Conservation (phyloP, 2,113 vertebrate species). For the Piprites chloris region DNA sequence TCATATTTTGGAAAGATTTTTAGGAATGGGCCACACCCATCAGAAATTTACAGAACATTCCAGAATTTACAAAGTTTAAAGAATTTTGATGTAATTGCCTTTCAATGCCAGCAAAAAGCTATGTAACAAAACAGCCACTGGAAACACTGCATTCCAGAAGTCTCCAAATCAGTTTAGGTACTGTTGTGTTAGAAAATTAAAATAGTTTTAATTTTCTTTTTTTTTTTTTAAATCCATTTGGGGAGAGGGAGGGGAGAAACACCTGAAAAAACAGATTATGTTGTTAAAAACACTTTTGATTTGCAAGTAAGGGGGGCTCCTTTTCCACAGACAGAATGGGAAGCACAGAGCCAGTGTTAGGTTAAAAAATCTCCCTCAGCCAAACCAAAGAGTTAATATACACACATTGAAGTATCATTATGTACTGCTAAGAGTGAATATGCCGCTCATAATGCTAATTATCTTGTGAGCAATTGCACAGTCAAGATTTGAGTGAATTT, state of each 20-base stretch:
- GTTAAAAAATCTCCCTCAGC: not conserved
- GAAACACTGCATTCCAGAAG: not conserved
- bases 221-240: rapidly evolving
- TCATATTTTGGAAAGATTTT: not conserved
- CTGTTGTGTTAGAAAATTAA: not conserved
- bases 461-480: not conserved
- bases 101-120: not conserved
- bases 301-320: not conserved
- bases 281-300: not conserved
- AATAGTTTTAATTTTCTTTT: too few relatives aligned
- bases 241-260: rapidly evolving
- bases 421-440: not conserved
- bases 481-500: not conserved
- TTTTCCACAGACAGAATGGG: not conserved
- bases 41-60: not conserved
- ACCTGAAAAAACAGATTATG: not conserved
- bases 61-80: not conserved
- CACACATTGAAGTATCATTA: not conserved
- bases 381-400: not conserved
- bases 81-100: not conserved
- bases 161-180: not conserved
- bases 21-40: not conserved
- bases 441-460: not conserved
- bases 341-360: not conserved
- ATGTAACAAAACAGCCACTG: rapidly evolving